phyloP scores from a whole-genome alignment of 2,113 vertebrate species.

The Myanophis thanlyinensis region DNA sequence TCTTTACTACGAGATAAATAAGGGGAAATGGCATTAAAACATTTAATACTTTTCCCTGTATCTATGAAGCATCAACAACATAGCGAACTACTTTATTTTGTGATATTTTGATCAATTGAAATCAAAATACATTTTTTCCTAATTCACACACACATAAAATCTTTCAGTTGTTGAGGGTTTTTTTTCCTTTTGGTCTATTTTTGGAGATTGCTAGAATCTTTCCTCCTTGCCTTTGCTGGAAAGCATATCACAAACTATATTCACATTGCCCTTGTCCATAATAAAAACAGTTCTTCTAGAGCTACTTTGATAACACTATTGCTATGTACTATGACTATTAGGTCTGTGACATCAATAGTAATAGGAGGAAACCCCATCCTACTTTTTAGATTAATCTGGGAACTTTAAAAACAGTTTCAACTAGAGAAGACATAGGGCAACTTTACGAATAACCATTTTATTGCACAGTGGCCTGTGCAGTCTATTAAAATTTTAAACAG shows the following conservation, averaged over 20 bases:
- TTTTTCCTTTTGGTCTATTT: neutral
- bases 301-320: neutral
- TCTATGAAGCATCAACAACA: conserved; percentile 39
- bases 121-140: conserved; percentile 2
- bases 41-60: conserved; percentile 56
- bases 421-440: neutral
- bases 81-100: conserved; percentile 27
- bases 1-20: conserved; percentile 74
- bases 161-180: neutral
- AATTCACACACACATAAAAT: neutral
- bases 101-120: conserved; percentile 11
- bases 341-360: neutral
- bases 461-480: neutral
- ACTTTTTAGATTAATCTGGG: neutral
- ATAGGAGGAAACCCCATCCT: neutral
- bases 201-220: neutral
- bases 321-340: too few relatives aligned
- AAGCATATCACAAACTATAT: neutral
- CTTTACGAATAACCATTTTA: neutral
- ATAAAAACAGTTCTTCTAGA: neutral
- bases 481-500: neutral
- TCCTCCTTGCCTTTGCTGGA: neutral
- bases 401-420: neutral
- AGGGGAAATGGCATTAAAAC: conserved; percentile 65
- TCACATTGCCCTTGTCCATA: neutral